Percentiles rank a stretch among this genome's conserved stretches.
Conservation (phyloP, 2,888 invertebrate species). For the Rhopalosiphum nymphaeae region DNA sequence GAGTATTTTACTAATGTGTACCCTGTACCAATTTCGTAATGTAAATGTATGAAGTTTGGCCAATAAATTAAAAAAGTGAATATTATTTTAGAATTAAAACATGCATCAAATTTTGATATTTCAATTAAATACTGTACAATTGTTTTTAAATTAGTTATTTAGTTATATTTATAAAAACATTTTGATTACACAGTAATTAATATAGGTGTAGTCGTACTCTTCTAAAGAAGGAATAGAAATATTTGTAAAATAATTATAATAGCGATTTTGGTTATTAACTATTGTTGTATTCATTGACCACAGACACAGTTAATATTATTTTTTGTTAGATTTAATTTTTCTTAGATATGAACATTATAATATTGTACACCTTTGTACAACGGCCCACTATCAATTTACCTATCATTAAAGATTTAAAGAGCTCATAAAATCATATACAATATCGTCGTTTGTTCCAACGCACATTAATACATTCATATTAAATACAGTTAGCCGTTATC, state of each 20-base stretch:
- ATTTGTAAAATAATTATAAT: neutral
- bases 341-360: neutral
- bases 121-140: neutral
- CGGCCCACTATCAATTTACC: slow-evolving; percentile 1
- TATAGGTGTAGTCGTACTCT: neutral
- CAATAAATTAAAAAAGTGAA: neutral
- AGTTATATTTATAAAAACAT: too few relatives aligned
- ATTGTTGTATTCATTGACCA: neutral
- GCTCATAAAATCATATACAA: neutral
- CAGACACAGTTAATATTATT: neutral
- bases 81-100: neutral
- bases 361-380: neutral
- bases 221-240: neutral
- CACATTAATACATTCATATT: neutral
- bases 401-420: slow-evolving; percentile 18
- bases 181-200: neutral
- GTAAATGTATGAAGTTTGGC: neutral
- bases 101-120: neutral
- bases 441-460: slow-evolving; percentile 1
- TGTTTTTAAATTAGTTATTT: neutral
- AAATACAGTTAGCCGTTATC: slow-evolving; percentile 49
- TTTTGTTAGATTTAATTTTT: neutral
- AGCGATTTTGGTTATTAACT: neutral
- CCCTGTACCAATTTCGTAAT: neutral
- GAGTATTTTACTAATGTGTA: neutral